A percentile compares a stretch with the other conserved stretches of the same genome.
phyloP scores from a whole-genome alignment of 2,113 vertebrate genomes.

The Amazona guildingii region DNA sequence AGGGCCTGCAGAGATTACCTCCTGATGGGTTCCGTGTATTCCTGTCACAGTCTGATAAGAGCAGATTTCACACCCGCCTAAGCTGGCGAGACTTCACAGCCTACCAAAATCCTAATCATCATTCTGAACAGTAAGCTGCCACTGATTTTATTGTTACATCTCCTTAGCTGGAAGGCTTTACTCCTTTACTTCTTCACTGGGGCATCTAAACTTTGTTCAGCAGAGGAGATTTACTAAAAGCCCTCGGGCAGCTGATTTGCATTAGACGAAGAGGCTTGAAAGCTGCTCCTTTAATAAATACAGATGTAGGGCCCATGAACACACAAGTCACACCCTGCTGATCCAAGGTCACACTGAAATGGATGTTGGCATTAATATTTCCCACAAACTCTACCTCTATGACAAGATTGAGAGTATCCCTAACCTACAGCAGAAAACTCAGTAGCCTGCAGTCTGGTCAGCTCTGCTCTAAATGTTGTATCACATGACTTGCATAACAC shows the following conservation, averaged over 20 bases:
- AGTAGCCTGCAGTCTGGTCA: background rate
- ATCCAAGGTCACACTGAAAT: background rate
- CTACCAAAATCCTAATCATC: constrained; percentile 36
- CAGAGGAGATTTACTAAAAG: constrained; percentile 2
- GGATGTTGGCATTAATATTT: background rate
- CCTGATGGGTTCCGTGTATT: constrained; percentile 56
- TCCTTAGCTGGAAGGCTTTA: constrained; percentile 11
- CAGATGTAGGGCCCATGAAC: background rate
- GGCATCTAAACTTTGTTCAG: background rate
- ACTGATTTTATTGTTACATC: constrained; percentile 7
- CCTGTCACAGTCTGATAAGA: constrained; percentile 78
- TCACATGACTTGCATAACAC: background rate
- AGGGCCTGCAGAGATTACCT: constrained; percentile 69
- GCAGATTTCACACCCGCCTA: constrained; percentile 47
- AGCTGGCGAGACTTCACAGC: constrained; percentile 21
- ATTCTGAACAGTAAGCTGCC: constrained; percentile 20
- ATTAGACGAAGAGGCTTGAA: constrained; percentile 8
- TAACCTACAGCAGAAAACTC: background rate
- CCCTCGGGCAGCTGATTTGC: constrained; percentile 28
- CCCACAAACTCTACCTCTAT: background rate
- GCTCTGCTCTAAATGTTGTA: background rate
- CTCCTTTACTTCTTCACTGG: background rate
- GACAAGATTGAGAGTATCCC: background rate
- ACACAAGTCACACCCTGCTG: background rate
- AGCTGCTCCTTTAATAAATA: background rate